Evolutionary conservation across 23 tunicate species (phyloP), one percentile per base, ranked within the genome.

Genomic region (Halocynthia roretzi): DNA sequence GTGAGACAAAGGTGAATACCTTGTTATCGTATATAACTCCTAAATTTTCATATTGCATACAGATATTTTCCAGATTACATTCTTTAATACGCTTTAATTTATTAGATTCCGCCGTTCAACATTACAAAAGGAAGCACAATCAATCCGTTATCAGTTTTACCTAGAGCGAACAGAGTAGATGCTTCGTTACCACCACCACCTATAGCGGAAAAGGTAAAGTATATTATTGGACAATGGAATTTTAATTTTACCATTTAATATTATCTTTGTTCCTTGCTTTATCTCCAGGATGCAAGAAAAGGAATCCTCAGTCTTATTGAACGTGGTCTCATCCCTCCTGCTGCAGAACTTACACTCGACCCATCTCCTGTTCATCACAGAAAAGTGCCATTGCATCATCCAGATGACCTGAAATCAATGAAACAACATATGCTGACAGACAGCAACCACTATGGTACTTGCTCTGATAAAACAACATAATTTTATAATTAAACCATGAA

Each of bases 281-380:
- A n/a, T n/a, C n/a, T n/a, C n/a, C 78, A 91, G 97, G 97, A 91
- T 82, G 97, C 97, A 23, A 81, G 72, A 72, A 87, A 87, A 80
- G 98, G 98, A 52, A 93, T 93, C 74, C 53, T 93, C 50, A 93
- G 93, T 76, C 65, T 93, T 57, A 93, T 93, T 50, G 94, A 93
- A 61, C 73, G 98, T 71, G 98, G 98, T 5, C 65, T 93, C 44
- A 87, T 93, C 21, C 98, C 98, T 17, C 98, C 89, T 22, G 89
- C 98, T 54, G 98, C 98, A 22, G 89, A 93, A 50, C 51, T 93
- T 51, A 84, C 93, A 70, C 80, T 93, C 11, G 89, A 83, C 61
- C 98, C 98, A 14, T 83, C 93, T 9, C 98, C 98, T 18, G 97
- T 91, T 51, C 90, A 81, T 71, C 87, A 85, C 82, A 91, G 82